Evolutionary conservation across 2,113 vertebrate genomes (phyloP).

Genomic region (Tragelaphus imberbis): DNA sequence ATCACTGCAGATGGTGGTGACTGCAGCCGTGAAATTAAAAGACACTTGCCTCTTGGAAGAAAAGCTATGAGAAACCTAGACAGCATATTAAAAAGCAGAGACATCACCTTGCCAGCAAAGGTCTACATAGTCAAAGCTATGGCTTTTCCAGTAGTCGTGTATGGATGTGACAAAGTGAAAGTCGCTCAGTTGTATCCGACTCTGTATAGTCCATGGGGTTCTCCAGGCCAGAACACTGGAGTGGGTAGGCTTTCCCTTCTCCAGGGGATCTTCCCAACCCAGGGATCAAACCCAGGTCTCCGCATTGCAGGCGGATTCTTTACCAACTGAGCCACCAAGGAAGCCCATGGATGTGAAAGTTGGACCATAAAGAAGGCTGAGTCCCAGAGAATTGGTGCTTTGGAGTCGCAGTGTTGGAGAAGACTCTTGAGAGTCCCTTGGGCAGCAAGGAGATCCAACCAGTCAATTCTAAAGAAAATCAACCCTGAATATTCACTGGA

Average conservation of each 20-base stretch:
- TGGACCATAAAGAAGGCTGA: not conserved
- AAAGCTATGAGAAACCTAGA: not conserved
- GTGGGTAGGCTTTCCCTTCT: not conserved
- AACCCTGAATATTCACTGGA: too few relatives aligned
- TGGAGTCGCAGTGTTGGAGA: not conserved
- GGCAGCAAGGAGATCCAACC: not conserved
- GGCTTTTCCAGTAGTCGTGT: not conserved
- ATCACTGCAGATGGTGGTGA: not conserved
- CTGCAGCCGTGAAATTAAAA: not conserved
- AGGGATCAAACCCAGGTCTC: not conserved
- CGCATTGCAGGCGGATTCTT: not conserved
- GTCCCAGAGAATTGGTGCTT: not conserved
- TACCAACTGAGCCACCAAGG: not conserved
- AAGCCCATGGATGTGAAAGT: not conserved
- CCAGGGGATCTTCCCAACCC: not conserved
- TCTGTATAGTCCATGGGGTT: not conserved
- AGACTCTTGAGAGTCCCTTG: not conserved
- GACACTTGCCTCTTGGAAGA: not conserved
- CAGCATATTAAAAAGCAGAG: not conserved
- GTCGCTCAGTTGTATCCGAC: fast-evolving
- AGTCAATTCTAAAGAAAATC: not conserved
- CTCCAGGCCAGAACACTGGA: not conserved
- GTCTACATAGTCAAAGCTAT: not conserved
- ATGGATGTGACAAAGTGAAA: not conserved
- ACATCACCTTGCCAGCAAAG: not conserved